phyloP scores from a whole-genome alignment of 2,888 invertebrate genomes.

The Brachypterus glaber region DNA sequence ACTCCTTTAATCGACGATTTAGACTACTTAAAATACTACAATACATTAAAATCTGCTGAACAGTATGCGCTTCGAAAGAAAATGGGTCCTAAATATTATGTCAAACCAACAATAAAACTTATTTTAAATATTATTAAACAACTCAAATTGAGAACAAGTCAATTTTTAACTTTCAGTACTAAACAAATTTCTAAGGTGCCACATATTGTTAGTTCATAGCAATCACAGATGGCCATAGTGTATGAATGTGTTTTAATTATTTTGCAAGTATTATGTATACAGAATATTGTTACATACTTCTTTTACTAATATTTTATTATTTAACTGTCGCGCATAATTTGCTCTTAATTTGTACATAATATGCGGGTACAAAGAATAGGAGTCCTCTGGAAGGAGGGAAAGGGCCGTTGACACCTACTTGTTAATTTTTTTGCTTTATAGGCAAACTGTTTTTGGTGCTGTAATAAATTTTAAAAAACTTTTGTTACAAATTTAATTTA shows the following conservation, averaged over 20 bases:
- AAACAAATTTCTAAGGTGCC: conserved; percentile 15
- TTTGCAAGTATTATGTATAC: conserved; percentile 27
- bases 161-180: background rate
- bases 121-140: too few relatives aligned
- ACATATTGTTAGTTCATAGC: conserved; percentile 24
- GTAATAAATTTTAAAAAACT: too few relatives aligned
- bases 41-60: conserved; percentile 40
- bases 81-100: conserved; percentile 44
- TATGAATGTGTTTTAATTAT: conserved; percentile 26
- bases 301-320: too few relatives aligned
- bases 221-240: conserved; percentile 26
- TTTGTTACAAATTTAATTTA: too few relatives aligned
- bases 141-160: background rate
- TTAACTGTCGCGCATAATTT: too few relatives aligned
- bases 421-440: too few relatives aligned
- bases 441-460: too few relatives aligned
- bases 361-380: too few relatives aligned
- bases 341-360: too few relatives aligned
- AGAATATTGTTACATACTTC: conserved; percentile 29
- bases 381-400: too few relatives aligned
- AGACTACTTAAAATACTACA: conserved; percentile 36
- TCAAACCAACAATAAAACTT: conserved; percentile 34
- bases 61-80: conserved; percentile 40
- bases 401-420: too few relatives aligned
- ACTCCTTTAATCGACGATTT: conserved; percentile 44